Evolutionary conservation across 2,113 vertebrate species (phyloP).

Genomic region (Grammomys dolichurus): DNA sequence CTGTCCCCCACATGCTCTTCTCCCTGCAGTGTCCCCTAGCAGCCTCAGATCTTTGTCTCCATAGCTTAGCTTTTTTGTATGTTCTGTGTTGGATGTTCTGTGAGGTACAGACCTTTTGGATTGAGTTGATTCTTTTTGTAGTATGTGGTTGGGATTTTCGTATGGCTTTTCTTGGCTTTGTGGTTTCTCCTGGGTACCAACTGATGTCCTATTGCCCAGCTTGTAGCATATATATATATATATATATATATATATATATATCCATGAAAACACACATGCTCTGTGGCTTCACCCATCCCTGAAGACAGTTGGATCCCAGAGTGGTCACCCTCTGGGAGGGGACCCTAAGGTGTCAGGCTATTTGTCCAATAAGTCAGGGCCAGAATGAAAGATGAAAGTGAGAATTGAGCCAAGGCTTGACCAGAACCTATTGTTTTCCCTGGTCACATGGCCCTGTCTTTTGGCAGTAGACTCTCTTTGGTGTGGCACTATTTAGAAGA

Average conservation of each 20-base stretch:
- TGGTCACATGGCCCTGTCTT: not conserved
- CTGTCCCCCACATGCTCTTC: not conserved
- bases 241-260: fast-evolving
- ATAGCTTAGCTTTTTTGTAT: not conserved
- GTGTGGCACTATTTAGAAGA: not conserved
- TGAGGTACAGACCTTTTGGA: not conserved
- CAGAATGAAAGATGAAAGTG: not conserved
- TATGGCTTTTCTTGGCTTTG: not conserved
- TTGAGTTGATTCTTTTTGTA: not conserved
- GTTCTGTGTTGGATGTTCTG: not conserved
- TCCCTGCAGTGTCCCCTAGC: not conserved
- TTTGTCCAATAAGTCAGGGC: not conserved
- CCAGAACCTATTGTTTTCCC: not conserved
- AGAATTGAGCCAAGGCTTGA: not conserved
- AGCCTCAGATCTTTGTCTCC: not conserved
- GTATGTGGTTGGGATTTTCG: not conserved
- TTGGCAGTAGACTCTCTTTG: not conserved
- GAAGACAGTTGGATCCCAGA: too few relatives aligned
- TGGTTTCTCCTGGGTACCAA: not conserved
- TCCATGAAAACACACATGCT: fast-evolving
- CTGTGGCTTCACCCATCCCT: fast-evolving
- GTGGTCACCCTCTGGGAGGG: not conserved
- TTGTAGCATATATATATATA: fast-evolving
- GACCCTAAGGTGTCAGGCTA: not conserved
- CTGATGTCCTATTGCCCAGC: fast-evolving